Conservation (phyloP, 2,888 invertebrate species). For the Seira sanloemensis region DNA sequence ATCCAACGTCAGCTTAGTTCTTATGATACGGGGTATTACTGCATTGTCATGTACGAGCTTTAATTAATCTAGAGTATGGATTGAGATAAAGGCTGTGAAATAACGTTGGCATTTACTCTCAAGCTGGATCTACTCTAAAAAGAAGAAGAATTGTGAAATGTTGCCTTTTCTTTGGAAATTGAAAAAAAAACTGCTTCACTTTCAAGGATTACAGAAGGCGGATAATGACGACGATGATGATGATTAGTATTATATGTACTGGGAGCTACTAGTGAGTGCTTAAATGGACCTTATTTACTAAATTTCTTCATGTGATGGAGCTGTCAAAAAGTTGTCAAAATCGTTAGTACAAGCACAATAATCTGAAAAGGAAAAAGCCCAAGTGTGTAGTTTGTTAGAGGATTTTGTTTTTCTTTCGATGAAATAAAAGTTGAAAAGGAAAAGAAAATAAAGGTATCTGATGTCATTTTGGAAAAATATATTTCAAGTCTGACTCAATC, state of each 20-base stretch:
- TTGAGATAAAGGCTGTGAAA: no score
- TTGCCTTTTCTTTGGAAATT: no score
- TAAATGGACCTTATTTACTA: conserved; percentile 13
- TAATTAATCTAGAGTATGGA: not conserved
- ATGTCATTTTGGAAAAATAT: conserved; percentile 18
- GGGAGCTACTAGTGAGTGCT: not conserved
- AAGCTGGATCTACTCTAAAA: no score
- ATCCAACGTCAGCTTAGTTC: conserved; percentile 6
- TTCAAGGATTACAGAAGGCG: not conserved
- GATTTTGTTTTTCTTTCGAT: not conserved
- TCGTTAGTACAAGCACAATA: conserved; percentile 40
- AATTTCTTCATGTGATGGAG: conserved; percentile 17
- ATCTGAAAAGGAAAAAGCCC: not conserved
- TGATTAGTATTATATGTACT: no score
- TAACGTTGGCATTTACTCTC: no score
- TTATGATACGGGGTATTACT: conserved; percentile 7
- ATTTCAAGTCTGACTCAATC: no score
- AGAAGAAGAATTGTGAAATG: no score
- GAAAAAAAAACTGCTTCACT: no score
- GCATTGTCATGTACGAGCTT: not conserved
- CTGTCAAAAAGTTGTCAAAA: conserved; percentile 65
- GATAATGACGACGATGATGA: not conserved
- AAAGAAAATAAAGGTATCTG: conserved; percentile 17
- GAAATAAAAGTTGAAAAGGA: not conserved
- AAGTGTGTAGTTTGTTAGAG: not conserved